Base-by-base conservation (phyloP, 2,797 vertebrate species). In the Typhlichthys subterraneus region DNA sequence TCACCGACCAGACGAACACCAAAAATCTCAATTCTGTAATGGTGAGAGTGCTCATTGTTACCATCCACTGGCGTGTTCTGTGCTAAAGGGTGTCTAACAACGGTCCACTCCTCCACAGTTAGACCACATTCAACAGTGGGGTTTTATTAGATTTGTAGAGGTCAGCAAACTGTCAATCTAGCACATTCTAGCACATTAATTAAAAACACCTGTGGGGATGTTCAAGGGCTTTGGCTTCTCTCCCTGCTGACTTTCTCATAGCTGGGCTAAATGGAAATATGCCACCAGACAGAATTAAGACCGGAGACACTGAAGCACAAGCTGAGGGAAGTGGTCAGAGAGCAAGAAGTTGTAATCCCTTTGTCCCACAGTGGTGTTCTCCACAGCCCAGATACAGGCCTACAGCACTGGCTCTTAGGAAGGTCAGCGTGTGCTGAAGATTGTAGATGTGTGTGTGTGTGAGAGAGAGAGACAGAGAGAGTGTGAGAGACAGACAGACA, bases 361-460 rank as follows among this genome's bases (percentile, higher is more conserved):
- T 5, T 45, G 53, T 70, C 62, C 73, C 72, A 81, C 73, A 47
- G 82, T 69, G 78, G 75, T 84, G 75, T 75, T 70, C 82, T 66
- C 61, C 65, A 70, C 80, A 67, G 86, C 65, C 69, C 80, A 67
- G 85, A 86, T 80, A 84, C 84, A 81, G 83, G 88, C 84, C 81
- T 84, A 31, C 23, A 29, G 23, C 23, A 29, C 53, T 75, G 85
- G 76, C 82, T 73, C 72, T 66, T 69, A 62, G 67, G 54, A 51
- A 50, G 76, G 85, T 85, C 78, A 65, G 53, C 65, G 64, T 71
- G 69, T 79, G 72, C 47, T 42, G 50, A 52, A 63, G 61, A 11
- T 69, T 63, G 75, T 68, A 65, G 64, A 57, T 59, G 73, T 79
- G 67, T 70, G 63, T 75, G 72, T 59, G 57, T 62, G 48, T 59